Base-by-base conservation (phyloP, 2,797 vertebrate genomes). In the Danio tinwini region DNA sequence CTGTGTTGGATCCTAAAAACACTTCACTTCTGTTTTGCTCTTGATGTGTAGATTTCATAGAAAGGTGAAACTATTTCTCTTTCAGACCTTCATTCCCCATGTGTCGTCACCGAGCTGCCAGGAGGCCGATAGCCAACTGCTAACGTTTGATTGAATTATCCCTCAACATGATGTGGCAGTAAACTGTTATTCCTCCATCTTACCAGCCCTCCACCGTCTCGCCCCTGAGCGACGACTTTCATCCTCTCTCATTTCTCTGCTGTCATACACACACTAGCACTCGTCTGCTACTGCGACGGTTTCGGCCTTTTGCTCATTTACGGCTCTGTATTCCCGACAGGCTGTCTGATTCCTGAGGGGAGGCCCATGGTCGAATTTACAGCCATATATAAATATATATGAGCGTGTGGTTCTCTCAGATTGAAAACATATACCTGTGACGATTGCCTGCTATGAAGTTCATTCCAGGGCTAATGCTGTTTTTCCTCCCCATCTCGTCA, bases 211-310 rank as follows among this genome's bases (percentile, higher is more conserved):
- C 53, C 64, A 72, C 77, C 81, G 75, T 49, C 64, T 72, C 21
- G 62, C 79, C 81, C 73, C 53, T 59, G 77, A 84, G 78, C 78
- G 49, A 74, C 16, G 9, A 74, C 83, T 88, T 90, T 91, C 53
- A 90, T 90, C 88, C 87, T 82, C 86, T 85, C 56, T 69, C 68
- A 80, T 83, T 70, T 83, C 76, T 89, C 87, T 82, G 76, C 61
- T 49, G 76, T 82, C 88, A 86, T 86, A 84, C 74, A 78, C 78
- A 88, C 85, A 87, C 87, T 90, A 89, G 44, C 81, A 89, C 91
- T 91, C 77, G 89, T 92, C 91, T 88, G 81, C 88, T 84, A 2
- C 13, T 80, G 83, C 76, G 52, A 65, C 53, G 85, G 89, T 85
- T 89, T 85, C 86, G 72, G 53, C 84, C 64, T 81, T 82, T 80